Evolutionary conservation across 2,888 invertebrate genomes (phyloP), one percentile per base, ranked within the genome.

Genomic region (Alviniconcha strummeri): DNA sequence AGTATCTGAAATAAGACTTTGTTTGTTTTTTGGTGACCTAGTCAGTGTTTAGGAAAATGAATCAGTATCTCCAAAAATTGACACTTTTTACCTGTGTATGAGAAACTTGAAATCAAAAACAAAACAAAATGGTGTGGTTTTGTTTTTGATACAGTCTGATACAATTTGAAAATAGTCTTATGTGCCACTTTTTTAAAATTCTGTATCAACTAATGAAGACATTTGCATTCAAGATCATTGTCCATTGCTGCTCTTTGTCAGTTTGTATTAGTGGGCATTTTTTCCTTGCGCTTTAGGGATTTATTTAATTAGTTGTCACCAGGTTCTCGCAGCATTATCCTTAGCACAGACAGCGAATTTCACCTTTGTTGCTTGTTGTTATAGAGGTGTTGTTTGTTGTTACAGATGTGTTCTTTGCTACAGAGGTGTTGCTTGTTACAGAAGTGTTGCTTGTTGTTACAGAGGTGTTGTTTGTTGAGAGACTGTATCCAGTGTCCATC

Each of bases 391-490:
- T 69, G 69, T 17, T 69, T 17, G 69, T 13, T 69, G 69, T 69
- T 69, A 19, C 69, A 69, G 19, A n/a, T 17, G 69, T 69, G 69
- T 36, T 36, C 3, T 0, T 36, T 72, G 36, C 36, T 72, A 72
- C 72, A 52, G 72, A 11, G 72, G 11, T 36, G 72, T 19, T 72
- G 72, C 52, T 36, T 6, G 15, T 17, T 64, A 64, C 64, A 64
- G 64, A 64, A 15, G 64, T 64, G 64, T 64, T 64, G 64, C 15
- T 19, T 17, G 11, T 60, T 77, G 60, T 89, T 89, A 15, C 89
- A 92, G 93, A 93, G 82, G 80, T 93, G 13, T 82, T 84, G 19
- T 93, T 92, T 88, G 88, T 89, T 36, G 85, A 86, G 52, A 87
- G 88, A 80, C 89, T 92, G 9, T 91, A 88, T 82, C 92, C 92